Evolutionary conservation across 2,888 invertebrate genomes (phyloP), one percentile per base, ranked within the genome.

Genomic region (Pyrrhia umbra): DNA sequence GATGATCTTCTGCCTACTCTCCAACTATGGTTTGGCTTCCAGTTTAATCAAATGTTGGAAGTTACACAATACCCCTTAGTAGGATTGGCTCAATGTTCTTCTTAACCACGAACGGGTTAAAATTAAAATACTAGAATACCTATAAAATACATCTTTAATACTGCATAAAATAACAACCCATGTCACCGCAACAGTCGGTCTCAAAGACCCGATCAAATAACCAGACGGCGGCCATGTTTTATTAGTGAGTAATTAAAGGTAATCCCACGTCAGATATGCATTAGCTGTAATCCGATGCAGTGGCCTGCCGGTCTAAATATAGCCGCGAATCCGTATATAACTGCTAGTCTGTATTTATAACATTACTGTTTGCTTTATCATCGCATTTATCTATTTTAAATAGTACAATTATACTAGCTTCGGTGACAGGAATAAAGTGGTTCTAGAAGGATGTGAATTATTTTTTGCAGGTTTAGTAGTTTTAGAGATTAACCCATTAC

Each of bases 281-380:
- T 81, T 82, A 81, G 63, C 49, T 9, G 81, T 73, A 82, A 81
- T 74, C 66, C 52, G 67, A 80, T 37, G 68, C 78, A 57, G 54
- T 27, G 30, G 23, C 23, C 20, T 55, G 70, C 21, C 6, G 8
- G 13, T 21, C 52, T 78, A 67, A 79, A 68, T 66, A 75, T 73
- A 73, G 37, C 3, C 2, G 13, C 15, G n/a, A 25, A 10, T 34
- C 61, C 13, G 34, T 52, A 39, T 51, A 25, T 57, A 34, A 51
- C 23, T 15, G 2, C 15, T 42, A 27, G 15, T 10, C 13, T 42
- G 25, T 51, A 25, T 69, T 66, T 71, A 37, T 42, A 39, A 16
- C 18, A 15, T 43, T 23, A 23, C n/a, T 34, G 34, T n/a, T 34
- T 13, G 34, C n/a, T 13, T 34, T 34, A 2, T n/a, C 13, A 34